phyloP scores from a whole-genome alignment of 2,888 invertebrate genomes.

The Microplitis manilae region DNA sequence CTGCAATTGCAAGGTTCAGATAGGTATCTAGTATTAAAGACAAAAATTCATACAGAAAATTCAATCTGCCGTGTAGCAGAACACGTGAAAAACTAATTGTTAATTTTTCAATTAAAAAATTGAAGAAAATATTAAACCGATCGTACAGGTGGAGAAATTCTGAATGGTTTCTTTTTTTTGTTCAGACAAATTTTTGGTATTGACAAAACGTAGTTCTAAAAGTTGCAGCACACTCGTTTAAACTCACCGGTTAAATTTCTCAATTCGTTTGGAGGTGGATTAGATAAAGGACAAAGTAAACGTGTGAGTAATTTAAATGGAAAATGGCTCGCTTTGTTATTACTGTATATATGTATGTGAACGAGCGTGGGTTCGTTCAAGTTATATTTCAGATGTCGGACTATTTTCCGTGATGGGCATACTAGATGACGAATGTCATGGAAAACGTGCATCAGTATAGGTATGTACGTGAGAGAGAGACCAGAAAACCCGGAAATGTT shows the following conservation, averaged over 20 bases:
- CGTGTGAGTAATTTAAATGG: neutral
- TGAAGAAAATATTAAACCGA: neutral
- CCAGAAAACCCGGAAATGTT: slow-evolving; percentile 35
- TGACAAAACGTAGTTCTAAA: neutral
- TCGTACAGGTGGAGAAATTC: neutral
- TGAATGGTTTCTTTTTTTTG: neutral
- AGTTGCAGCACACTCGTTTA: neutral
- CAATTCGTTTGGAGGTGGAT: neutral
- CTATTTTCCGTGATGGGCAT: slow-evolving; percentile 47
- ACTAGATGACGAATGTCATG: slow-evolving; percentile 46
- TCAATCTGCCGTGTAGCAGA: no score
- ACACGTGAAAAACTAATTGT: neutral
- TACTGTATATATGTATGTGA: neutral
- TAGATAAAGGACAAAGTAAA: slow-evolving; percentile 16
- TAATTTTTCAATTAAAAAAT: neutral
- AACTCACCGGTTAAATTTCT: neutral
- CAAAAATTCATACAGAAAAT: no score
- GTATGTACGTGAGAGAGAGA: slow-evolving; percentile 19
- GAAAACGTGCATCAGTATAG: slow-evolving; percentile 15
- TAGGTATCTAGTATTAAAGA: no score
- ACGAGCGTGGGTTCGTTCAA: neutral
- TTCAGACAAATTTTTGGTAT: neutral
- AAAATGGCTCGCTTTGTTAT: neutral
- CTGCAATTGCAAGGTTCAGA: no score
- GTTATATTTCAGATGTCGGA: slow-evolving; percentile 31